Evolutionary conservation across 35 echinoderm and acorn worm genomes (phyloP).

Genomic region (Heliocidaris tuberculata): DNA sequence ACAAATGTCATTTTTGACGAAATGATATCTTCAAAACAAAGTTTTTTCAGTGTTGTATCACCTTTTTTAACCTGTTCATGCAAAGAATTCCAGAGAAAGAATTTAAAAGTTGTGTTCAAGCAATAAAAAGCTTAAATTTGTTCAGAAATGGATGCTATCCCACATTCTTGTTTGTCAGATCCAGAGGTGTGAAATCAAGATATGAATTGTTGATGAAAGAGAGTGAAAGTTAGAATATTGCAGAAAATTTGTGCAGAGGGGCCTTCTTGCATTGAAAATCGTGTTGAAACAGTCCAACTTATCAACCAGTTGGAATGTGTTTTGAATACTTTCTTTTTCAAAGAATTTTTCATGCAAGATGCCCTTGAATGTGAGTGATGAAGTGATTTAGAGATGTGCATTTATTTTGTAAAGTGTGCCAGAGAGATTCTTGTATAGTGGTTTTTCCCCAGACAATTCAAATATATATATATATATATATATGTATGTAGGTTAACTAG

Average conservation of each 20-base stretch:
- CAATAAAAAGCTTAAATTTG: conserved; percentile 55
- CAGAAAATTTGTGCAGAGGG: not conserved
- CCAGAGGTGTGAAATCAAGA: not conserved
- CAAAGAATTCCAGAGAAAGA: conserved; percentile 47
- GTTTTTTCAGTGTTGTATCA: conserved; percentile 49
- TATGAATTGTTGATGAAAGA: not conserved
- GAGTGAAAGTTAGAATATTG: not conserved
- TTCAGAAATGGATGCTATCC: conserved; percentile 12
- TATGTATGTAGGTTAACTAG: too few relatives aligned
- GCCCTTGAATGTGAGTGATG: not conserved
- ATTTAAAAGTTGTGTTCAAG: conserved; percentile 47
- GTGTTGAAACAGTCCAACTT: too few relatives aligned
- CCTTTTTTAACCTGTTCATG: conserved; percentile 29
- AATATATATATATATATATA: too few relatives aligned
- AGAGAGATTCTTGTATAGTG: too few relatives aligned
- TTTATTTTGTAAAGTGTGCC: too few relatives aligned
- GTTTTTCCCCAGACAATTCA: too few relatives aligned
- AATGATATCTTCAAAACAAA: conserved; percentile 38
- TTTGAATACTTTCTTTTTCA: too few relatives aligned
- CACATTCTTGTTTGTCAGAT: not conserved
- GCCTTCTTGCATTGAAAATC: too few relatives aligned
- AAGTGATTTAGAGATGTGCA: too few relatives aligned
- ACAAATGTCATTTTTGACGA: not conserved
- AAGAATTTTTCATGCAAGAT: not conserved
- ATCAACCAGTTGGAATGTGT: too few relatives aligned